A percentile compares a stretch with the other conserved stretches of the same genome.
These are phyloP conservation scores for Drosophila tropicalis DNA, from an alignment of 1,140 invertebrate species.

Conservation along the genomic window DNA sequence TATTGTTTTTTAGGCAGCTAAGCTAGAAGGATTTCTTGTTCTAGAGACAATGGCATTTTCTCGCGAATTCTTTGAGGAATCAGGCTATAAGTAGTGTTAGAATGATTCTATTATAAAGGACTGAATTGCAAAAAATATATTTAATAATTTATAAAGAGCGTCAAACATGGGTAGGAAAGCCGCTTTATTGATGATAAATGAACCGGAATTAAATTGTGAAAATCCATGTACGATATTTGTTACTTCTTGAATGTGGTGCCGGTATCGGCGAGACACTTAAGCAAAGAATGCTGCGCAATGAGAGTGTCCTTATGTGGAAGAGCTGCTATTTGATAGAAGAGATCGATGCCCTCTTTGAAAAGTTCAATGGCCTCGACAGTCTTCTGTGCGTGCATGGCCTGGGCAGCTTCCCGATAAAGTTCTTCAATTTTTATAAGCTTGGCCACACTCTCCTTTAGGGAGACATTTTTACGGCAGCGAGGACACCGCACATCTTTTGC, in stretches of 20 bases:
- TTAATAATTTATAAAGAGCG: too few relatives aligned
- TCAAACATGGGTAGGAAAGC: too few relatives aligned
- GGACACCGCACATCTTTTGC: constrained; percentile 84
- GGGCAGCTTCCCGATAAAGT: constrained; percentile 84
- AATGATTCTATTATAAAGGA: too few relatives aligned
- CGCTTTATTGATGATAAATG: not conserved
- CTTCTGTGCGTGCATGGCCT: constrained; percentile 83
- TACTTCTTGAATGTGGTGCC: constrained; percentile 78
- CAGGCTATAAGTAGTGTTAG: too few relatives aligned
- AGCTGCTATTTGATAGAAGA: constrained; percentile 84
- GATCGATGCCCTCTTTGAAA: constrained; percentile 84
- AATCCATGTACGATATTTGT: not conserved
- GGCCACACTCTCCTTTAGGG: constrained; percentile 83
- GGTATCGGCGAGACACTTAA: constrained; percentile 84
- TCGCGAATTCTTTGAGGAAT: too few relatives aligned
- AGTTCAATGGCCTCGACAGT: constrained; percentile 81
- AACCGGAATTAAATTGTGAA: not conserved
- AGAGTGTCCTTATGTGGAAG: constrained; percentile 86
- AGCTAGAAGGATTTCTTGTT: too few relatives aligned
- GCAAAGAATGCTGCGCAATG: constrained; percentile 86
- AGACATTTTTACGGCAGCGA: constrained; percentile 84
- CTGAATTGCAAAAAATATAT: too few relatives aligned
- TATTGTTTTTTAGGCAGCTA: too few relatives aligned
- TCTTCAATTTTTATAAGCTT: constrained; percentile 84
- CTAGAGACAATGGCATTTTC: too few relatives aligned